These are phyloP conservation scores for Heteromormyrus szaboi DNA, from an alignment of 2,797 vertebrate genomes.

Conservation along the genomic window DNA sequence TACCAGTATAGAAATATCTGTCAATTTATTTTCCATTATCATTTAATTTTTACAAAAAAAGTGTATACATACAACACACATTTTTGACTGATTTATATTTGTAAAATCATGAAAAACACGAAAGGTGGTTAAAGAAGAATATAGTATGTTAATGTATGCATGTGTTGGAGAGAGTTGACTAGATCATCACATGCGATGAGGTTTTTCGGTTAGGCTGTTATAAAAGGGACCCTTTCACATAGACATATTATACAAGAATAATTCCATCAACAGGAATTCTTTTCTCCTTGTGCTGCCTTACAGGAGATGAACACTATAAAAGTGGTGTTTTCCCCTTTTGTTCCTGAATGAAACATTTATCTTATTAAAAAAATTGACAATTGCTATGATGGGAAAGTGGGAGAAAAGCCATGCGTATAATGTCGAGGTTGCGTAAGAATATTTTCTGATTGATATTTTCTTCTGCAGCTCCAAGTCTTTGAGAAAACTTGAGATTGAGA, in stretches of 20 bases:
- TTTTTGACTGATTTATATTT: neutral
- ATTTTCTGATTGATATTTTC: constrained; percentile 18
- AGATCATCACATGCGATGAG: constrained; percentile 40
- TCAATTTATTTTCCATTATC: neutral
- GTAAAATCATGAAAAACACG: neutral
- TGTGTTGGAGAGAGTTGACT: constrained; percentile 28
- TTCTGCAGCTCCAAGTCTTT: constrained; percentile 18
- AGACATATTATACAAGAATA: constrained; percentile 27
- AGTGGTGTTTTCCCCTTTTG: constrained; percentile 27
- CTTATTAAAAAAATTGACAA: constrained; percentile 38
- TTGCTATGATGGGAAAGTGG: constrained; percentile 23
- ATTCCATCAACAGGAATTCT: constrained; percentile 31
- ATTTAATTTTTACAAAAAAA: neutral
- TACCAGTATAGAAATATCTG: neutral
- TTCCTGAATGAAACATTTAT: constrained; percentile 24
- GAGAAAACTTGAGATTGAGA: constrained; percentile 16
- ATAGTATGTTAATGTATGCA: constrained; percentile 7
- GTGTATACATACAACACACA: neutral
- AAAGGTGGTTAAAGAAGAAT: neutral
- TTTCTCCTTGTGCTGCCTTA: constrained; percentile 17
- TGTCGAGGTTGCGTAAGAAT: constrained; percentile 39
- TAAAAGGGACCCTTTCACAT: constrained; percentile 23
- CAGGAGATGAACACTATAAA: constrained; percentile 33
- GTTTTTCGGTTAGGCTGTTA: constrained; percentile 35
- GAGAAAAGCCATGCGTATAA: constrained; percentile 17